These are phyloP conservation scores for Leptarthrus brevirostris DNA, from an alignment of 2,888 invertebrate species.

Conservation along the genomic window DNA sequence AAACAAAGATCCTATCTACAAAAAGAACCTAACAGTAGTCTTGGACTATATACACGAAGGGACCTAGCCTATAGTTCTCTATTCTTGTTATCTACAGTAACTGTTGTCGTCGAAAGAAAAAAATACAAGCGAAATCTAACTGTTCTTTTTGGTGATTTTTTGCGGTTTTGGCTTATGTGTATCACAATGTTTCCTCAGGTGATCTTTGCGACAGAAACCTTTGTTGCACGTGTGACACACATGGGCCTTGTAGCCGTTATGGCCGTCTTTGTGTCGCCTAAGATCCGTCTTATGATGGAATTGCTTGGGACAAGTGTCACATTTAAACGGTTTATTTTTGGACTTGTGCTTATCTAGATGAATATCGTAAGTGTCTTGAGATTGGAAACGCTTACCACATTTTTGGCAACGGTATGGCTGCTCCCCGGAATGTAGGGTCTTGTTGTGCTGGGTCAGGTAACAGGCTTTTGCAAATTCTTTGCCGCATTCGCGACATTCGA, in stretches of 20 bases:
- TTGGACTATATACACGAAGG: too few species aligned
- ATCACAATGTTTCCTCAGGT: slow-evolving; percentile 88
- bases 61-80: too few species aligned
- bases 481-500: slow-evolving; percentile 83
- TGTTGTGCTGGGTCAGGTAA: slow-evolving; percentile 91
- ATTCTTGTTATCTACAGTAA: too few species aligned
- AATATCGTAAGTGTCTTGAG: slow-evolving; percentile 76
- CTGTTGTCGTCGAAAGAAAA: too few species aligned
- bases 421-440: slow-evolving; percentile 87
- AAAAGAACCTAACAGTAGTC: not conserved
- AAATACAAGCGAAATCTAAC: too few species aligned
- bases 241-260: slow-evolving; percentile 87
- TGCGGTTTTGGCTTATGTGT: slow-evolving; percentile 73
- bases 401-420: slow-evolving; percentile 86
- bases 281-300: slow-evolving; percentile 93
- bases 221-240: slow-evolving; percentile 85
- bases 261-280: slow-evolving; percentile 86
- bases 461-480: slow-evolving; percentile 88
- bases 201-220: slow-evolving; percentile 90
- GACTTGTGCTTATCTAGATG: slow-evolving; percentile 80
- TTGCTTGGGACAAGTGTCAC: slow-evolving; percentile 85
- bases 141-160: slow-evolving; percentile 2
- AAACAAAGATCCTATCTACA: not conserved
- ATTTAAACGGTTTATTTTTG: slow-evolving; percentile 88
- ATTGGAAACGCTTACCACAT: slow-evolving; percentile 86